A percentile compares a stretch with the other conserved stretches of the same genome.
These are phyloP conservation scores for Danio choprae DNA, from an alignment of 2,797 vertebrate genomes.

Conservation along the genomic window DNA sequence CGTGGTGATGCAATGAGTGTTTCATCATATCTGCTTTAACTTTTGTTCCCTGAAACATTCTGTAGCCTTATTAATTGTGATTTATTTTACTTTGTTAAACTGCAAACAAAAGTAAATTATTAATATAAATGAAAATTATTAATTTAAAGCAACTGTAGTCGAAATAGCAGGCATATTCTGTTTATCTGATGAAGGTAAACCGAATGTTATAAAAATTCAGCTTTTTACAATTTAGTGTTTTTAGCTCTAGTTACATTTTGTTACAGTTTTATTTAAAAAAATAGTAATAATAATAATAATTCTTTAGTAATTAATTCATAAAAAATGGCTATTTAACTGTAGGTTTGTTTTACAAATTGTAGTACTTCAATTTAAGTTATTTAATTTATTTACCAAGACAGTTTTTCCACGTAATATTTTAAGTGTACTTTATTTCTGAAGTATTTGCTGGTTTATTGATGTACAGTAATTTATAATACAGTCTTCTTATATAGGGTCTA, in stretches of 20 bases:
- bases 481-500: neutral
- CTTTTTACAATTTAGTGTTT: neutral
- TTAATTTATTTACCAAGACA: neutral
- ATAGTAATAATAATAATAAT: no score
- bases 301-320: no score
- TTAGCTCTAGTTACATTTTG: neutral
- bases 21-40: neutral
- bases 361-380: no score
- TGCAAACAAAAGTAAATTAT: neutral
- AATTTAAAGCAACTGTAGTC: neutral
- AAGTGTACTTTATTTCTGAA: neutral
- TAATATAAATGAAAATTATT: no score
- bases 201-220: no score
- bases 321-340: no score
- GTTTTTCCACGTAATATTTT: neutral
- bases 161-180: neutral
- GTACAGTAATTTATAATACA: constrained; percentile 4
- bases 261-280: no score
- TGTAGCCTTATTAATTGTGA: neutral
- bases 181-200: neutral
- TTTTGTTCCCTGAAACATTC: neutral
- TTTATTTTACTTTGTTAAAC: neutral
- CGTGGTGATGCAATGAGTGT: neutral
- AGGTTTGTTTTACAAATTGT: no score
- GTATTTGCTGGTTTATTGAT: neutral